These are phyloP conservation scores for Mnemiopsis leidyi DNA, from an alignment of 37 sponge, comb jelly and placozoan genomes.

Conservation along the genomic window DNA sequence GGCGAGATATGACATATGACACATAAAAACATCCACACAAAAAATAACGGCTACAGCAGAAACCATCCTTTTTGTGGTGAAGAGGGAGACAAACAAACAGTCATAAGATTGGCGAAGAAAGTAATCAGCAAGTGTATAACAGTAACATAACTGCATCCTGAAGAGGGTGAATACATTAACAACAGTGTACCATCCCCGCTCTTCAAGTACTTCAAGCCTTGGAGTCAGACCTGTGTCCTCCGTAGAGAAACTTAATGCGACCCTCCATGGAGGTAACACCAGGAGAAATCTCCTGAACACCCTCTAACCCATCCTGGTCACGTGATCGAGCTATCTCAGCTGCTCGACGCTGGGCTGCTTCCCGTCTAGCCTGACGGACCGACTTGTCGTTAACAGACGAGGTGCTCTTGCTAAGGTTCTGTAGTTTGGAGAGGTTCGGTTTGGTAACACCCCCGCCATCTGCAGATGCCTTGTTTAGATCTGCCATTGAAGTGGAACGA, in stretches of 20 bases:
- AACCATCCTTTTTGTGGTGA: no score
- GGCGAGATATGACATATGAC: no score
- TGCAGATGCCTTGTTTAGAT: not conserved
- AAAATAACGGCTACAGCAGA: no score
- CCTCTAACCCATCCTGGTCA: not conserved
- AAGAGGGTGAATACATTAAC: no score
- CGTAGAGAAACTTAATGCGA: not conserved
- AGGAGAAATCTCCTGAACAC: not conserved
- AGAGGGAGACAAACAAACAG: no score
- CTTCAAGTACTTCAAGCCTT: not conserved
- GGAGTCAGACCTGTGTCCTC: not conserved
- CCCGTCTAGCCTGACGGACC: not conserved
- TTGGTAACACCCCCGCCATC: not conserved
- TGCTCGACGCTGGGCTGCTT: not conserved
- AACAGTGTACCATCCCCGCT: no score
- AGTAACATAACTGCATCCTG: no score
- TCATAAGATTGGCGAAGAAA: no score
- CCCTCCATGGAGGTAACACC: not conserved
- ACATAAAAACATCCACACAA: no score
- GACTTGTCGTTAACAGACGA: not conserved
- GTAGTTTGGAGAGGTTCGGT: not conserved
- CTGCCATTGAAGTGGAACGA: not conserved
- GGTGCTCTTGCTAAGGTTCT: not conserved
- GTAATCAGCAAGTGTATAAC: no score
- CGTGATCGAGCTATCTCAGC: not conserved